A percentile compares a stretch with the other conserved stretches of the same genome.
Evolutionary conservation across 2,797 vertebrate genomes (phyloP).

Genomic region (Garrulus glandarius): DNA sequence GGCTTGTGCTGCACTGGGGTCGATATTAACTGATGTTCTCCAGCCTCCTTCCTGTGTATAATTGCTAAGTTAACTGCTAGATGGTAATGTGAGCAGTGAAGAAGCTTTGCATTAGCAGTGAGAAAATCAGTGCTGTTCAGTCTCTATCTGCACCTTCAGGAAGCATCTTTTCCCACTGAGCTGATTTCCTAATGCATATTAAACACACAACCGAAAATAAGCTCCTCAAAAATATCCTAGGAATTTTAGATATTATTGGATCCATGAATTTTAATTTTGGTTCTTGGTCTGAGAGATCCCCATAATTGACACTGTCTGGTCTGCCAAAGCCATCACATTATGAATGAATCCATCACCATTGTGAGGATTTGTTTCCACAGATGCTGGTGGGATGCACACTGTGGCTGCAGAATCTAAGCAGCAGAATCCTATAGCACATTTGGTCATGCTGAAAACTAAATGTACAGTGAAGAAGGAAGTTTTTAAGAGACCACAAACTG

Average conservation of each 20-base stretch:
- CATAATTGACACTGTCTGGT: neutral
- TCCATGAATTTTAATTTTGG: neutral
- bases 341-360: neutral
- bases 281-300: neutral
- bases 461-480: neutral
- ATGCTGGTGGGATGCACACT: fast-evolving
- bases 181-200: neutral
- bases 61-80: neutral
- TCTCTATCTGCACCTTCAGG: neutral
- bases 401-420: neutral
- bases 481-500: neutral
- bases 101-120: neutral
- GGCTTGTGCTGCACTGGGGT: neutral
- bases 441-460: neutral
- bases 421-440: neutral
- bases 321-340: neutral
- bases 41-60: neutral
- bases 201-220: neutral
- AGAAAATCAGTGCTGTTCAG: neutral
- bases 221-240: neutral
- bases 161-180: neutral
- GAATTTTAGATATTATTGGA: neutral
- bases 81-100: neutral
- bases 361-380: neutral
- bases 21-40: neutral